Evolutionary conservation across 2,113 vertebrate genomes (phyloP).

Genomic region (Grammomys surdaster): DNA sequence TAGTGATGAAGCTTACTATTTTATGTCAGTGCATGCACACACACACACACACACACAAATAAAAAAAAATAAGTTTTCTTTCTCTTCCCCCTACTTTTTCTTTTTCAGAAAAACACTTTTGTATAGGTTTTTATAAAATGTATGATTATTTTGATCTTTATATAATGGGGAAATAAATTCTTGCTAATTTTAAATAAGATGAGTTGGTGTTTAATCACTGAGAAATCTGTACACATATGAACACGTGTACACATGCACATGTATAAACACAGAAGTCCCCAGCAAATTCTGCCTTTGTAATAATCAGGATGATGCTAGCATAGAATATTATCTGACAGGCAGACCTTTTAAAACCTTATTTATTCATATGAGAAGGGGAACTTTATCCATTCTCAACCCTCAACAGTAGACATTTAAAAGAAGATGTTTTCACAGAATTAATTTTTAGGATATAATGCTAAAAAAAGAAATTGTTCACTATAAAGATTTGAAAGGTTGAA

Average conservation of each 20-base stretch:
- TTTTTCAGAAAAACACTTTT: not conserved
- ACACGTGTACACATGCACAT: no score
- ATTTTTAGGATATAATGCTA: not conserved
- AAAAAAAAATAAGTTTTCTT: not conserved
- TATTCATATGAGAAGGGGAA: not conserved
- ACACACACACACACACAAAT: no score
- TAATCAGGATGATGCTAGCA: not conserved
- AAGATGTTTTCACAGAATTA: not conserved
- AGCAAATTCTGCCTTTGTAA: not conserved
- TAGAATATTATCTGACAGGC: not conserved
- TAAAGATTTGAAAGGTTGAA: not conserved
- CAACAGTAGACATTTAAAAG: not conserved
- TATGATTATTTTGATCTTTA: not conserved
- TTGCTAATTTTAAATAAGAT: not conserved
- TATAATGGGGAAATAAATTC: not conserved
- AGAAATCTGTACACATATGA: not conserved
- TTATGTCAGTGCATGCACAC: not conserved
- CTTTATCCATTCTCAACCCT: not conserved
- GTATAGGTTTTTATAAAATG: not conserved
- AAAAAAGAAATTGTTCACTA: not conserved
- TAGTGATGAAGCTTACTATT: not conserved
- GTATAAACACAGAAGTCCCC: not conserved
- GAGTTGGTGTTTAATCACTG: not conserved
- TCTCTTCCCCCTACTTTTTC: not conserved
- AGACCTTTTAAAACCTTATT: not conserved